A percentile compares a stretch with the other conserved stretches of the same genome.
Conservation (phyloP, 2,888 invertebrate species). For the Torymus auratus region DNA sequence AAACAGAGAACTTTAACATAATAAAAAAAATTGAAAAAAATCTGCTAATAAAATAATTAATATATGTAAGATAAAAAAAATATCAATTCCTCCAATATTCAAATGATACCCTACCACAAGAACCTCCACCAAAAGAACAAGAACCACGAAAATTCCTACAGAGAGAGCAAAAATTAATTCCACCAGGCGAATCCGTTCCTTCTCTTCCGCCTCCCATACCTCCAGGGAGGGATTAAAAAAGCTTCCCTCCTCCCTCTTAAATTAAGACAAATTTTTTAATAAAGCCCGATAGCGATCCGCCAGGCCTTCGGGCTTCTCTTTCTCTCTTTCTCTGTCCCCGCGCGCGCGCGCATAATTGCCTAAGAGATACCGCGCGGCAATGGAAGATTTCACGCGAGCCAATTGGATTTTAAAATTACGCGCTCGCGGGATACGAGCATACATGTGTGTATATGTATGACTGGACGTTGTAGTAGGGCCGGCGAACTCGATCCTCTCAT, state of each 20-base stretch:
- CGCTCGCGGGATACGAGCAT: background rate
- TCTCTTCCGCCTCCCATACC: conserved; percentile 2
- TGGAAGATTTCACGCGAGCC: conserved; percentile 8
- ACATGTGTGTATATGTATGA: background rate
- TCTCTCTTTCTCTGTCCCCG: conserved; percentile 2
- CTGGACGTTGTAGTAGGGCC: background rate
- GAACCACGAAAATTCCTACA: background rate
- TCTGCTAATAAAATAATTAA: too few species aligned
- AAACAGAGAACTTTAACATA: too few species aligned
- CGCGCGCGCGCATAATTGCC: conserved; percentile 36
- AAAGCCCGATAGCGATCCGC: conserved; percentile 66
- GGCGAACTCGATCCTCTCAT: background rate
- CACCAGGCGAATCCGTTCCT: conserved; percentile 45
- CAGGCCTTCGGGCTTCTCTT: background rate
- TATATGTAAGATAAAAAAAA: too few species aligned
- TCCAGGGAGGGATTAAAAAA: conserved; percentile 42
- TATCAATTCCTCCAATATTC: too few species aligned
- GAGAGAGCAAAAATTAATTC: conserved; percentile 59
- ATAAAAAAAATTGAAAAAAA: too few species aligned
- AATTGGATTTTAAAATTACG: conserved; percentile 56
- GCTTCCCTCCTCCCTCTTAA: conserved; percentile 55
- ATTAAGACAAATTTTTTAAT: conserved; percentile 72
- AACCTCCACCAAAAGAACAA: background rate
- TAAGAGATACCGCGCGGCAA: conserved; percentile 29
- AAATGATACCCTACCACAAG: too few species aligned